Percentiles rank a stretch among this genome's conserved stretches.
These are phyloP conservation scores for Scaptomyza montana DNA, from an alignment of 1,140 invertebrate genomes.

Conservation along the genomic window DNA sequence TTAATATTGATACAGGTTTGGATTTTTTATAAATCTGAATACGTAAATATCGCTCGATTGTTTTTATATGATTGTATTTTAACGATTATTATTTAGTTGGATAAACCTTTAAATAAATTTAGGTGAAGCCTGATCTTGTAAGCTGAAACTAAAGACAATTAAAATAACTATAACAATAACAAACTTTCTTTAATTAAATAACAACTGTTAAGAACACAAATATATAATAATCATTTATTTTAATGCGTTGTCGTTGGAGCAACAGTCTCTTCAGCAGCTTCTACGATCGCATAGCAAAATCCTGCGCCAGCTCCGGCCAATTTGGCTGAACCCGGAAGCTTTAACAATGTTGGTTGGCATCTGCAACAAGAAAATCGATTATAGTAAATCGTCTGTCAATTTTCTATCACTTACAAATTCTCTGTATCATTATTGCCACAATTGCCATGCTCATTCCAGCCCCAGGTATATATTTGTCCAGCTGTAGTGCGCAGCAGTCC, in stretches of 20 bases:
- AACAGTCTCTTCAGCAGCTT: slow-evolving; percentile 24
- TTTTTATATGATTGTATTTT: too few species aligned
- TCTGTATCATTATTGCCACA: slow-evolving; percentile 89
- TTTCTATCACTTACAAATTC: slow-evolving; percentile 84
- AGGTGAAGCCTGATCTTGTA: too few species aligned
- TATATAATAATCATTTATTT: neutral
- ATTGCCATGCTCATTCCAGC: slow-evolving; percentile 96
- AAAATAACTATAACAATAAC: too few species aligned
- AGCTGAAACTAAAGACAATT: too few species aligned
- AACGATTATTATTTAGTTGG: too few species aligned
- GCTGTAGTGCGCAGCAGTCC: slow-evolving; percentile 86
- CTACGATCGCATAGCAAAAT: slow-evolving; percentile 76
- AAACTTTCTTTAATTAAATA: slow-evolving; percentile 18
- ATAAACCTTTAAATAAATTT: too few species aligned
- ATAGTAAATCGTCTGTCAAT: too few species aligned
- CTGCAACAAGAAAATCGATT: slow-evolving; percentile 40
- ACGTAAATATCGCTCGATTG: too few species aligned
- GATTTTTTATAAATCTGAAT: too few species aligned
- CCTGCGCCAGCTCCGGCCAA: slow-evolving; percentile 76
- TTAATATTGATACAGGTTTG: too few species aligned
- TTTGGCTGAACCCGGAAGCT: slow-evolving; percentile 58
- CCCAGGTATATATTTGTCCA: slow-evolving; percentile 90
- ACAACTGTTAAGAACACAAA: slow-evolving; percentile 10
- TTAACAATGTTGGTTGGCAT: slow-evolving; percentile 55
- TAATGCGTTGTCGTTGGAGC: neutral